phyloP scores from a whole-genome alignment of 2,888 invertebrate genomes.

The Caenorhabditis japonica region DNA sequence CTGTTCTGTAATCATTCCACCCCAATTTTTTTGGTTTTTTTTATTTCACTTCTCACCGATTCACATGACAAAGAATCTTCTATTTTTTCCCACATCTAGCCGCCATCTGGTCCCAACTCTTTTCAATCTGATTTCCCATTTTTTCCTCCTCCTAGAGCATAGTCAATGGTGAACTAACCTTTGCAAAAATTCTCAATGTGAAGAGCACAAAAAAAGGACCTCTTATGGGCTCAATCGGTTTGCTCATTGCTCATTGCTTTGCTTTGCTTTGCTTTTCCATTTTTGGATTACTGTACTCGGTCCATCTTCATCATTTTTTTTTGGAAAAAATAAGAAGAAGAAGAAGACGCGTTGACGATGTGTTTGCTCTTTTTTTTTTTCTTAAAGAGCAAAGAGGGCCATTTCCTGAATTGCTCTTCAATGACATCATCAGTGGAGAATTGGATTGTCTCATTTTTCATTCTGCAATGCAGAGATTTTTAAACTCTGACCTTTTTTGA shows the following conservation, averaged over 20 bases:
- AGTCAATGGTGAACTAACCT: too few relatives aligned
- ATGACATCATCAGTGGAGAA: conserved; percentile 29
- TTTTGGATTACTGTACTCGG: conserved; percentile 38
- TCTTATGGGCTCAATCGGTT: too few relatives aligned
- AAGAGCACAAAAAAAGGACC: too few relatives aligned
- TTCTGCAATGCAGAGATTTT: not conserved
- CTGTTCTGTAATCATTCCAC: conserved; percentile 1
- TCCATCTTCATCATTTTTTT: conserved; percentile 16
- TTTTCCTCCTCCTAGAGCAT: too few relatives aligned
- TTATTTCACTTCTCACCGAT: conserved; percentile 3
- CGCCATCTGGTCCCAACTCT: too few relatives aligned
- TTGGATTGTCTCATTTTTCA: conserved; percentile 16
- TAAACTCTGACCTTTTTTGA: not conserved
- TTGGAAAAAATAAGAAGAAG: too few relatives aligned
- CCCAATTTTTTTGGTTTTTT: too few relatives aligned
- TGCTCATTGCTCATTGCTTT: conserved; percentile 25
- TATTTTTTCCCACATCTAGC: too few relatives aligned
- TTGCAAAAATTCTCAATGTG: too few relatives aligned
- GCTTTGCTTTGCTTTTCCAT: conserved; percentile 10
- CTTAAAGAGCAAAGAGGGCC: not conserved
- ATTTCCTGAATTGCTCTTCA: conserved; percentile 5
- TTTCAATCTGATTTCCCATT: too few relatives aligned
- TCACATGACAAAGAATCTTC: conserved; percentile 4
- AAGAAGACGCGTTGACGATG: conserved; percentile 14
- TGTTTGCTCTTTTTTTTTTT: conserved; percentile 25